Percentiles rank a stretch among this genome's conserved stretches.
These are phyloP conservation scores for Drosophila grimshawi DNA, from an alignment of 1,140 invertebrate species.

Conservation along the genomic window DNA sequence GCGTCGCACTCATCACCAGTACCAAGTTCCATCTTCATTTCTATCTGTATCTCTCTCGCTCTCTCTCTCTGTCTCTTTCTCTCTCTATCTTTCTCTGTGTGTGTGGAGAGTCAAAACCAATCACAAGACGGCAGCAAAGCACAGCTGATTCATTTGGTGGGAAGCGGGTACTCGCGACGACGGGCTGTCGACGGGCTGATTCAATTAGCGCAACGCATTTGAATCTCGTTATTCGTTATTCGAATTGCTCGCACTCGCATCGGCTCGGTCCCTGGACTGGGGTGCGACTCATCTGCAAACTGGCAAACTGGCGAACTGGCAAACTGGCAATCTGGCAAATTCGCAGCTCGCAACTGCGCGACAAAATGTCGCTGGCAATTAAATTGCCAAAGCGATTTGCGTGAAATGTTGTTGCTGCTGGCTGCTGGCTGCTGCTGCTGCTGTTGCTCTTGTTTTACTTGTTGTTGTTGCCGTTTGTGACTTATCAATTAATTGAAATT, in stretches of 20 bases:
- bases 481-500: slow-evolving; percentile 83
- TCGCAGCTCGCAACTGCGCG: slow-evolving; percentile 28
- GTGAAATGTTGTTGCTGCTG: slow-evolving; percentile 57
- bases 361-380: slow-evolving; percentile 75
- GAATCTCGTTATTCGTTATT: slow-evolving; percentile 48
- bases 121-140: slow-evolving; percentile 33
- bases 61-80: background rate
- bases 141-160: slow-evolving; percentile 11
- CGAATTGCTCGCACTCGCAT: background rate
- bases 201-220: slow-evolving; percentile 51
- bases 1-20: slow-evolving; percentile 5
- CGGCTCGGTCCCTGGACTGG: background rate
- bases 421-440: slow-evolving; percentile 10
- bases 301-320: background rate
- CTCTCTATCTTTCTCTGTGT: background rate
- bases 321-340: background rate
- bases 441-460: background rate
- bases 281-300: background rate
- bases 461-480: slow-evolving; percentile 30
- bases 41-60: background rate
- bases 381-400: slow-evolving; percentile 67
- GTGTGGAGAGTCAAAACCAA: slow-evolving; percentile 33
- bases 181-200: slow-evolving; percentile 25
- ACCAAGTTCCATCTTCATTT: background rate
- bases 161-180: slow-evolving; percentile 5